phyloP scores from a whole-genome alignment of 2,797 vertebrate genomes.

The Phylloscopus collybita region DNA sequence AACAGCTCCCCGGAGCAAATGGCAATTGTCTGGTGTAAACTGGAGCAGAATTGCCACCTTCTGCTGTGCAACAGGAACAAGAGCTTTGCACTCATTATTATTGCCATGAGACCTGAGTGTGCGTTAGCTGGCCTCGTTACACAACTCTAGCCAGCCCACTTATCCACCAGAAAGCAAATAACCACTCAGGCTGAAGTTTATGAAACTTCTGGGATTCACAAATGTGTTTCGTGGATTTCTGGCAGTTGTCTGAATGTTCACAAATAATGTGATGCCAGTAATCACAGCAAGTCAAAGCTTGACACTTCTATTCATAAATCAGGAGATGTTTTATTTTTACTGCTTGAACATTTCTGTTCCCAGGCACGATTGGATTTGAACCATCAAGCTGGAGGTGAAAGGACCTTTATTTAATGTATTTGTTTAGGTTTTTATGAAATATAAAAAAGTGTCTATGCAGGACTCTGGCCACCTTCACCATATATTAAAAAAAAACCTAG shows the following conservation, averaged over 20 bases:
- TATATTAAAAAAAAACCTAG: conserved; percentile 38
- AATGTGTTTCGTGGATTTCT: conserved; percentile 59
- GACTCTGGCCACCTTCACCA: not conserved
- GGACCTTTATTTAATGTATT: conserved; percentile 48
- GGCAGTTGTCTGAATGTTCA: conserved; percentile 58
- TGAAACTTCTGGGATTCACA: conserved; percentile 65
- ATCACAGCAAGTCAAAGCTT: conserved; percentile 64
- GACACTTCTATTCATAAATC: conserved; percentile 65
- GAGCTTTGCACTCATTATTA: not conserved
- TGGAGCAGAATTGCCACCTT: not conserved
- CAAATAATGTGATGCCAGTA: conserved; percentile 62
- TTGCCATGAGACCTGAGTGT: not conserved
- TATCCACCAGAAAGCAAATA: conserved; percentile 48
- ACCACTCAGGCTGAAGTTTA: conserved; percentile 50
- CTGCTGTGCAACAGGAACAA: not conserved
- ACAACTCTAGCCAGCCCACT: not conserved
- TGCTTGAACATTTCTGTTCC: conserved; percentile 50
- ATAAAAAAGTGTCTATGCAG: conserved; percentile 39
- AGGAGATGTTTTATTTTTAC: conserved; percentile 61
- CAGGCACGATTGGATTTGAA: conserved; percentile 56
- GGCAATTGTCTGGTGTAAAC: not conserved
- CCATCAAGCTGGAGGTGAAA: conserved; percentile 60
- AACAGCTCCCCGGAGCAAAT: not conserved
- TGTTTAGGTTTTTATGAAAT: conserved; percentile 46
- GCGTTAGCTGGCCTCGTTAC: not conserved